These are phyloP conservation scores for Clanis bilineata DNA, from an alignment of 2,888 invertebrate species.

Conservation along the genomic window DNA sequence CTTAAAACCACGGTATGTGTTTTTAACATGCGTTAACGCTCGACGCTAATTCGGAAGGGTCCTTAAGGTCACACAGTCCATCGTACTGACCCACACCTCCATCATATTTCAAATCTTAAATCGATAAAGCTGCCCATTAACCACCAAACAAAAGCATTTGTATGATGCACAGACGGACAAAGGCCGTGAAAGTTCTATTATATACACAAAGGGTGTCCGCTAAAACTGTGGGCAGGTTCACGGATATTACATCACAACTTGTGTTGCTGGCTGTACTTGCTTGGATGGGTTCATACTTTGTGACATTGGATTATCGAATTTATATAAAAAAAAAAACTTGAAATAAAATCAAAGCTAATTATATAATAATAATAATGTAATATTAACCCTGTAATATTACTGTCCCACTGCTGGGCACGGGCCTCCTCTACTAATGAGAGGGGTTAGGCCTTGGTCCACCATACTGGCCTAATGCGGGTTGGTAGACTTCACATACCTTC, in stretches of 20 bases:
- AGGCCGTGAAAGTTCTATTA: slow-evolving; percentile 18
- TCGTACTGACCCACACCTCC: neutral
- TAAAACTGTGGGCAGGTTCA: slow-evolving; percentile 9
- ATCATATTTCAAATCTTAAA: slow-evolving; percentile 6
- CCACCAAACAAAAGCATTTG: slow-evolving; percentile 8
- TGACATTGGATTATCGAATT: too few species aligned
- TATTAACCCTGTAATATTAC: too few species aligned
- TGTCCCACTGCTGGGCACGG: too few species aligned
- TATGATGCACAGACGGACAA: slow-evolving; percentile 16
- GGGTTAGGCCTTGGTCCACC: too few species aligned
- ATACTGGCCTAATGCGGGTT: neutral
- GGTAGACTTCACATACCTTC: neutral
- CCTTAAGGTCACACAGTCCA: neutral
- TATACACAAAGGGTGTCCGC: slow-evolving; percentile 14
- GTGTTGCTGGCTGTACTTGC: slow-evolving; percentile 5
- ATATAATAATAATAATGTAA: neutral
- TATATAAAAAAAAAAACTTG: too few species aligned
- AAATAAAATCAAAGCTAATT: too few species aligned
- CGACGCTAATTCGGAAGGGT: too few species aligned
- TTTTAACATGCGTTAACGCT: too few species aligned
- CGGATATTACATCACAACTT: slow-evolving; percentile 10
- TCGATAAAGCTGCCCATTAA: slow-evolving; percentile 14
- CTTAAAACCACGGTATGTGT: too few species aligned
- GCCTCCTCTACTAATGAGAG: too few species aligned
- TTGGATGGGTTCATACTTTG: neutral